Evolutionary conservation across 2,797 vertebrate species (phyloP).

Genomic region (Remorina albescens): DNA sequence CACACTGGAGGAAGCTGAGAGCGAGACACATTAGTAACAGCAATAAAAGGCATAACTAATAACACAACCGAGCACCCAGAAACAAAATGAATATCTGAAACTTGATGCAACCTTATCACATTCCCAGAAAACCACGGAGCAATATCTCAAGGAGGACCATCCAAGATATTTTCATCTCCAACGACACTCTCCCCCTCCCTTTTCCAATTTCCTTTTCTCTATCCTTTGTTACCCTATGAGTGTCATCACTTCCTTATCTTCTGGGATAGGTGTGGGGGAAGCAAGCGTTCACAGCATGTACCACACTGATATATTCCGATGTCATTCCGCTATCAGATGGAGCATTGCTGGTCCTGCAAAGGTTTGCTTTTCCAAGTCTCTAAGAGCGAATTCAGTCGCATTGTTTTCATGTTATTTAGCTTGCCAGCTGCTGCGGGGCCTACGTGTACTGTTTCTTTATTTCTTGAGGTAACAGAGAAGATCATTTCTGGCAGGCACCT

Average conservation of each 20-base stretch:
- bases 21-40: neutral
- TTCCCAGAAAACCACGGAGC: constrained; percentile 33
- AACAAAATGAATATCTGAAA: constrained; percentile 34
- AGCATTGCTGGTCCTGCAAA: constrained; percentile 25
- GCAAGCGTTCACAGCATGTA: constrained; percentile 50
- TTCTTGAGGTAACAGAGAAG: constrained; percentile 4
- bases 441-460: constrained; percentile 13
- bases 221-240: constrained; percentile 69
- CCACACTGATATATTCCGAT: constrained; percentile 66
- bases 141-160: constrained; percentile 57
- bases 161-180: constrained; percentile 60
- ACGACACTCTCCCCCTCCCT: constrained; percentile 43
- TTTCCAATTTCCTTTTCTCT: constrained; percentile 77
- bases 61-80: constrained; percentile 18
- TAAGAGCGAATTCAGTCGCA: constrained; percentile 43
- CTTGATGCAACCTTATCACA: constrained; percentile 31
- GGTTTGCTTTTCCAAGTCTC: constrained; percentile 31
- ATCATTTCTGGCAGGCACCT: neutral
- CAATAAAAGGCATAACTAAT: constrained; percentile 11
- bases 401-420: constrained; percentile 40
- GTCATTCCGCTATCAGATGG: constrained; percentile 64
- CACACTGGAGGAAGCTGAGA: neutral
- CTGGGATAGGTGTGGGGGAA: constrained; percentile 46
- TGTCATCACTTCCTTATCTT: constrained; percentile 77
- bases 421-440: constrained; percentile 26